Conservation (phyloP, 2,113 vertebrate genomes). For the Anguilla japonica region DNA sequence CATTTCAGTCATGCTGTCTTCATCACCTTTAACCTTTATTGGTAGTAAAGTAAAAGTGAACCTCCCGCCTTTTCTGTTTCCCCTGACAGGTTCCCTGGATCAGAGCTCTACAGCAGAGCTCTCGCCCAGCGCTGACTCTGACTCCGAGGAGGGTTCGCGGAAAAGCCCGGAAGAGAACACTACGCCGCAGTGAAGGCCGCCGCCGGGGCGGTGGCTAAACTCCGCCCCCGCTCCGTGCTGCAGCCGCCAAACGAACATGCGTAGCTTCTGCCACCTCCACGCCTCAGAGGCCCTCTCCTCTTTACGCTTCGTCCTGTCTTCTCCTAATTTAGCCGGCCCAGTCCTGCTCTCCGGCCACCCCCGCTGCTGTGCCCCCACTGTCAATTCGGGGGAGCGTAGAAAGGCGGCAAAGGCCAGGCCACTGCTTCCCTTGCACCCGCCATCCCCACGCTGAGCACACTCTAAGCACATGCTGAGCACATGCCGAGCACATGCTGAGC, state of each 20-base stretch:
- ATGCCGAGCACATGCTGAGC: too few relatives aligned
- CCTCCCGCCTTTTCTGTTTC: background rate
- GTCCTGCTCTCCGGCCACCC: too few relatives aligned
- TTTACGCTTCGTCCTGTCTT: too few relatives aligned
- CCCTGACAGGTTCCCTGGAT: slow-evolving; percentile 68
- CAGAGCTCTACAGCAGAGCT: slow-evolving; percentile 71
- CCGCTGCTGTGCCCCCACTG: too few relatives aligned
- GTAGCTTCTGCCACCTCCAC: too few relatives aligned
- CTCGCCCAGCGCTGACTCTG: slow-evolving; percentile 55
- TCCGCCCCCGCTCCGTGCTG: background rate
- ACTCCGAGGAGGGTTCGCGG: slow-evolving; percentile 15
- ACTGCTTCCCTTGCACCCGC: too few relatives aligned
- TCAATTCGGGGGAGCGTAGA: too few relatives aligned
- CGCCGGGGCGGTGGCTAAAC: background rate
- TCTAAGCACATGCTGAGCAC: too few relatives aligned
- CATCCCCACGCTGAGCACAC: too few relatives aligned
- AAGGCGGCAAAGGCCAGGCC: background rate
- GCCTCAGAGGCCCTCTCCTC: background rate
- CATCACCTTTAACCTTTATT: too few relatives aligned
- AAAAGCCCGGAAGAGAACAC: slow-evolving; percentile 9
- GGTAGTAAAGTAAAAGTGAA: background rate
- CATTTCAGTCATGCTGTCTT: too few relatives aligned
- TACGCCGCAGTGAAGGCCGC: slow-evolving; percentile 21
- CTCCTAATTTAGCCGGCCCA: too few relatives aligned
- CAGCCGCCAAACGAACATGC: background rate